Evolutionary conservation across 2,888 invertebrate genomes (phyloP), one percentile per base, ranked within the genome.

Genomic region (Ferrisia virgata): DNA sequence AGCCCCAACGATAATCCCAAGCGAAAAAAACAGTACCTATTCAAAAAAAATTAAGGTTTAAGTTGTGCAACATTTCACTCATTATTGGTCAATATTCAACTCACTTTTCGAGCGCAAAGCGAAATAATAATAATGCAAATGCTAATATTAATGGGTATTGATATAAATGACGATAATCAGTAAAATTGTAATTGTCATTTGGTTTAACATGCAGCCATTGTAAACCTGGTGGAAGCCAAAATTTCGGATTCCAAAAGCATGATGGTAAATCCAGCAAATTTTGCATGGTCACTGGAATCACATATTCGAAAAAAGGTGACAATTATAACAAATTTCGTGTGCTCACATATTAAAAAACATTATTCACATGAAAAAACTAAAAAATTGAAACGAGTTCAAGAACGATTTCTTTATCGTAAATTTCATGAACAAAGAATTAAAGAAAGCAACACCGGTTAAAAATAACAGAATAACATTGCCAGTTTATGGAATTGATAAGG

Each of bases 201-300:
- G 96, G 95, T 87, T 93, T 91, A 84, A 97, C 92, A 88, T 96
- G 94, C 84, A 92, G 91, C 98, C 98, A 98, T 87, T 95, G 95
- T 85, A 92, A 92, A 89, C 96, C 96, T 86, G 95, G 95, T 87
- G 97, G 97, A 88, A 98, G 91, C 98, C 98, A 98, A 88, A 97
- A 91, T 88, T 92, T 90, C 88, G 95, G 94, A 88, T 93, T 92
- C 97, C 96, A 96, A 89, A 95, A 94, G 86, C 13, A 33, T 18
- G 81, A 18, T 36, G 36, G 18, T 80, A 89, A 86, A 87, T 87
- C 89, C 87, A 90, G 89, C 87, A 91, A 88, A 86, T 91, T 86
- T 87, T 87, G 88, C 86, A 86, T 86, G 83, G 40, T 53, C 31
- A 31, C 31, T 31, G 64, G 72, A 22, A 76, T 76, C 18, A 76